A percentile compares a stretch with the other conserved stretches of the same genome.
Conservation (phyloP, 2,113 vertebrate genomes). For the Cinclus cinclus region DNA sequence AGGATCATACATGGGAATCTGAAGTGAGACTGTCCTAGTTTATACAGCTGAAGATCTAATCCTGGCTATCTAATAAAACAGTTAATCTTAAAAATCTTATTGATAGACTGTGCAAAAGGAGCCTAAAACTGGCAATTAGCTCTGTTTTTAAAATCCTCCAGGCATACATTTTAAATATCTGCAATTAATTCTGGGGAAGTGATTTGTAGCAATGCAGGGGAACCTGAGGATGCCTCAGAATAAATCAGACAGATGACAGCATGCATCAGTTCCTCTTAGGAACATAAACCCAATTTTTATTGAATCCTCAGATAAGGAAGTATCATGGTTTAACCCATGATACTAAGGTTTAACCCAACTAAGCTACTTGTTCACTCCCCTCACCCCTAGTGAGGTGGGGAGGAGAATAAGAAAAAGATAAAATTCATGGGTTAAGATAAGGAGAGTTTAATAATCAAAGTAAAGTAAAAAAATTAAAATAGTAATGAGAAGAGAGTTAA, state of each 20-base stretch:
- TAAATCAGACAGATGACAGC: not conserved
- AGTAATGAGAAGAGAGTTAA: not conserved
- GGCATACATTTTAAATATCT: not conserved
- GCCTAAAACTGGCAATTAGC: not conserved
- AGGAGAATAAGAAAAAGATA: not conserved
- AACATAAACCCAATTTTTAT: not conserved
- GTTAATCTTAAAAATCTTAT: not conserved
- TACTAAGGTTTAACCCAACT: too few species aligned
- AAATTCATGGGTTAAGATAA: not conserved
- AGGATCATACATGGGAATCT: not conserved
- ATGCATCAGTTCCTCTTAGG: conserved; percentile 4
- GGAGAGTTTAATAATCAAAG: not conserved
- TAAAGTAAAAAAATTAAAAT: not conserved
- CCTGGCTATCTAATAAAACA: not conserved
- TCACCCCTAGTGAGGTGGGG: not conserved
- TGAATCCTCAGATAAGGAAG: not conserved
- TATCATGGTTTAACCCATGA: not conserved
- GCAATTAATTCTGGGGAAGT: not conserved
- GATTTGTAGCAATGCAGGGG: not conserved
- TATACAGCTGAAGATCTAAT: conserved; percentile 1
- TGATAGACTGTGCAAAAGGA: not conserved
- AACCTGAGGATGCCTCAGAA: not conserved
- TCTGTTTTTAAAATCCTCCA: not conserved
- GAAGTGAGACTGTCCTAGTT: not conserved
- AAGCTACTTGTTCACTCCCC: not conserved